These are phyloP conservation scores for Scartelaos histophorus DNA, from an alignment of 2,113 vertebrate species.

Conservation along the genomic window DNA sequence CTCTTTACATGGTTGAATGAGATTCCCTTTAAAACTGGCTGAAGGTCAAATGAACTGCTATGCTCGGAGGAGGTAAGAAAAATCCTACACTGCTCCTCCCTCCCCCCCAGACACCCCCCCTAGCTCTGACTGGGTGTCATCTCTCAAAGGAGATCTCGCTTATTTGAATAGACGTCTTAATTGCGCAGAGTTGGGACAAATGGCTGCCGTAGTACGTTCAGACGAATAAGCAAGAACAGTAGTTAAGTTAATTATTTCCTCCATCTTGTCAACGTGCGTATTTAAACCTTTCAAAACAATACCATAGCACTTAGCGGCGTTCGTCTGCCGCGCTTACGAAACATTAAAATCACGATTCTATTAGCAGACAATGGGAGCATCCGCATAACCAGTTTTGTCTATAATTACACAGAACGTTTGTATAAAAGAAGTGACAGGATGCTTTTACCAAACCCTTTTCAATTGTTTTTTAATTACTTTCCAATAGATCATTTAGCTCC, in stretches of 20 bases:
- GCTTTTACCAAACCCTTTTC: slow-evolving; percentile 48
- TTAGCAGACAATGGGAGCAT: slow-evolving; percentile 35
- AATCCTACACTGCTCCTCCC: slow-evolving; percentile 30
- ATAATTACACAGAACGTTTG: slow-evolving; percentile 41
- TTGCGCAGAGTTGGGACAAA: slow-evolving; percentile 55
- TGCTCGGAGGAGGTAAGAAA: slow-evolving; percentile 33
- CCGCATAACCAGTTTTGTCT: neutral
- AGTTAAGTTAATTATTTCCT: slow-evolving; percentile 59
- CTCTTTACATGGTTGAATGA: slow-evolving; percentile 71
- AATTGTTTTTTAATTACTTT: slow-evolving; percentile 28
- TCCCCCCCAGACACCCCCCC: slow-evolving; percentile 46
- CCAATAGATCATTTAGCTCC: slow-evolving; percentile 50
- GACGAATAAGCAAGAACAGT: slow-evolving; percentile 59
- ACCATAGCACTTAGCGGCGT: slow-evolving; percentile 9
- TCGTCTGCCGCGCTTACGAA: slow-evolving; percentile 21
- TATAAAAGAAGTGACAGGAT: slow-evolving; percentile 47
- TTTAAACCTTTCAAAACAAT: slow-evolving; percentile 28
- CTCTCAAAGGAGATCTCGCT: slow-evolving; percentile 34
- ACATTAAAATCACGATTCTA: slow-evolving; percentile 44
- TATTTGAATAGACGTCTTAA: slow-evolving; percentile 63
- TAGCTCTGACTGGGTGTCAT: slow-evolving; percentile 23
- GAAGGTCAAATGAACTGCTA: slow-evolving; percentile 66
- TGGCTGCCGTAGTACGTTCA: slow-evolving; percentile 47
- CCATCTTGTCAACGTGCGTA: slow-evolving; percentile 23
- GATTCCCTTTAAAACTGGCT: slow-evolving; percentile 56